Percentiles rank a stretch among this genome's conserved stretches.
Conservation (phyloP, 2,888 invertebrate species). For the Aquatica leii region DNA sequence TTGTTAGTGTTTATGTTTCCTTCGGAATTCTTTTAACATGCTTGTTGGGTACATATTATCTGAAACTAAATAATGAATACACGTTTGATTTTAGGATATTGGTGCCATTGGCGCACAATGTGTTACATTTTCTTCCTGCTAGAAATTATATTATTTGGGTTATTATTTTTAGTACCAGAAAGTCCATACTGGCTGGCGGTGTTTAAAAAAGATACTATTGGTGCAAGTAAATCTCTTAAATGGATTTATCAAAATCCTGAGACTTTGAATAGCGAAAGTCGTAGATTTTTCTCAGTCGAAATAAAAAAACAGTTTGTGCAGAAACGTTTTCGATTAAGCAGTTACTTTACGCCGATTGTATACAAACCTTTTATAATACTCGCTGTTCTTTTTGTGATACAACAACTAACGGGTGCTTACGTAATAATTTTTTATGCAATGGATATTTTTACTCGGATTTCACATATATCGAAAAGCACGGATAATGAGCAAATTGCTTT, state of each 20-base stretch:
- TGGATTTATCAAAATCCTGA: constrained; percentile 59
- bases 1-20: constrained; percentile 67
- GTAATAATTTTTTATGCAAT: constrained; percentile 68
- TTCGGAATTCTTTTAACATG: constrained; percentile 67
- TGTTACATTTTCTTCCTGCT: constrained; percentile 60
- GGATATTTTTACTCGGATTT: constrained; percentile 62
- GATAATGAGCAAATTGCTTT: constrained; percentile 62
- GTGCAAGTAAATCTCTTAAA: constrained; percentile 57
- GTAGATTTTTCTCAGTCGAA: not conserved
- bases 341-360: constrained; percentile 56
- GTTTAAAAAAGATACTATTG: constrained; percentile 55
- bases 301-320: not conserved
- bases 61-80: not conserved
- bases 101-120: constrained; percentile 63
- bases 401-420: constrained; percentile 67
- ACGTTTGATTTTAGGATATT: constrained; percentile 52
- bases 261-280: not conserved
- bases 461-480: constrained; percentile 59
- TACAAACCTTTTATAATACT: constrained; percentile 65
- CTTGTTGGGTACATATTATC: constrained; percentile 55
- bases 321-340: not conserved
- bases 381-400: constrained; percentile 62
- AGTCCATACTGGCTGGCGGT: constrained; percentile 67
- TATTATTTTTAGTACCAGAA: constrained; percentile 63
- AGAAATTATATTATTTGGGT: constrained; percentile 53